Base-by-base conservation (phyloP, 2,113 vertebrate species). In the Malurus elegans region DNA sequence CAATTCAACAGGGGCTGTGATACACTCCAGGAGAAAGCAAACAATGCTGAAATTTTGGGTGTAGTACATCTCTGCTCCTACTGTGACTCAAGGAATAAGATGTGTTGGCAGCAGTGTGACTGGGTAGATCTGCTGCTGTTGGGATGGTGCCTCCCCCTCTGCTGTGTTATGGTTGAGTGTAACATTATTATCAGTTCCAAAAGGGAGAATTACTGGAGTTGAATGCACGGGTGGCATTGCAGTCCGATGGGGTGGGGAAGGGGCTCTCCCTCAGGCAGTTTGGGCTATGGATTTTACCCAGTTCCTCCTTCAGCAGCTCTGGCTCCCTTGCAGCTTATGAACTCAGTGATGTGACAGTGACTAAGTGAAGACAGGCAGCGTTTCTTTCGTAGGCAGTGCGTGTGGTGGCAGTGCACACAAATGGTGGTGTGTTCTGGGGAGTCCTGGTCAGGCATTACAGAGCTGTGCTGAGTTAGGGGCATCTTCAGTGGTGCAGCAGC, bases 341-440 rank as follows among this genome's bases (percentile, higher is more conserved):
- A 8, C 14, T 81, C 24, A 21, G 4, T 28, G n/a, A 3, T 31
- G 26, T 20, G 84, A 12, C 9, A 26, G 3, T 24, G 71, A 4
- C 9, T 4, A 21, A 40, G 60, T 0, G 3, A 29, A 58, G 40
- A 5, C 6, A 15, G 45, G 25, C 79, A 54, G 40, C 0, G 0
- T 56, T 34, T n/a, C 54, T 40, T 53, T 9, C 0, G 2, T 6
- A 4, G 72, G 5, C 0, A 3, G 4, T 8, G 5, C 0, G 2
- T 18, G 10, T 11, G 64, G 6, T 48, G 0, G 1, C 29, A 21
- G 54, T 12, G 24, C 28, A 11, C 54, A 10, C 38, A 8, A 6
- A 10, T 1, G 10, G 6, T 20, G 48, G 12, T 18, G 15, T 12
- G 45, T 32, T 47, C 64, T 19, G 45, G 19, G 9, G 24, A n/a